Conservation (phyloP, 2,888 invertebrate species). For the Pyrrhosoma nymphula region DNA sequence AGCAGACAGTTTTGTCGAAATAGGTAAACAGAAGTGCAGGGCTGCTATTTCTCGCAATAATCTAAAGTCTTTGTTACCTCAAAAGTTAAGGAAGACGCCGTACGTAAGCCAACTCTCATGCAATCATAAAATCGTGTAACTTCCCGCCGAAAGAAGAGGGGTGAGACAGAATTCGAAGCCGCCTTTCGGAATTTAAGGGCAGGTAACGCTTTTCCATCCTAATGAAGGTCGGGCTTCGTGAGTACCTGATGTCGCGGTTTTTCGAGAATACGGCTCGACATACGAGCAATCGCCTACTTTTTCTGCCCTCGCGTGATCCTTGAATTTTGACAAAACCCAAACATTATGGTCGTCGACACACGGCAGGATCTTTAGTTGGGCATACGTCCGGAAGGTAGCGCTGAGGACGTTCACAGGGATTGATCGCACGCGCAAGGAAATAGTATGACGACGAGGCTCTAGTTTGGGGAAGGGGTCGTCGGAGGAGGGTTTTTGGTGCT, state of each 20-base stretch:
- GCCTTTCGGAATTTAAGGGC: constrained; percentile 11
- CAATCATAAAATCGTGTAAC: not conserved
- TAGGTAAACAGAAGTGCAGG: constrained; percentile 44
- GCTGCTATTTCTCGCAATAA: not conserved
- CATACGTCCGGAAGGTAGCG: constrained; percentile 61
- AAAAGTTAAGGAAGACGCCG: not conserved
- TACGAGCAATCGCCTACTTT: not conserved
- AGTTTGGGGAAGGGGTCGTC: constrained; percentile 49
- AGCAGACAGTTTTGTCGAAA: constrained; percentile 52
- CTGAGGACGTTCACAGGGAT: constrained; percentile 65
- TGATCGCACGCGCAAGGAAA: constrained; percentile 67
- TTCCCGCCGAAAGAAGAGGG: constrained; percentile 34
- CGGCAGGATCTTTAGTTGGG: constrained; percentile 60
- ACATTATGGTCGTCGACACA: constrained; percentile 65
- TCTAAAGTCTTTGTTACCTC: not conserved
- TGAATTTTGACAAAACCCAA: constrained; percentile 29
- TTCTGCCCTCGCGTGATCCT: not conserved
- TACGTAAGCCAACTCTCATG: not conserved
- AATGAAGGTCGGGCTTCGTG: constrained; percentile 7
- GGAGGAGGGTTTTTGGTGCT: constrained; percentile 38
- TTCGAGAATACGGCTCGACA: not conserved
- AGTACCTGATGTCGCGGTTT: not conserved
- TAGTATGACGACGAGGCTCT: constrained; percentile 65
- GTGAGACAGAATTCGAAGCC: constrained; percentile 16
- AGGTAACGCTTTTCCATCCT: constrained; percentile 34